Percentiles rank a stretch among this genome's conserved stretches.
Evolutionary conservation across 2,113 vertebrate genomes (phyloP).

Genomic region (Cichladusa arquata): DNA sequence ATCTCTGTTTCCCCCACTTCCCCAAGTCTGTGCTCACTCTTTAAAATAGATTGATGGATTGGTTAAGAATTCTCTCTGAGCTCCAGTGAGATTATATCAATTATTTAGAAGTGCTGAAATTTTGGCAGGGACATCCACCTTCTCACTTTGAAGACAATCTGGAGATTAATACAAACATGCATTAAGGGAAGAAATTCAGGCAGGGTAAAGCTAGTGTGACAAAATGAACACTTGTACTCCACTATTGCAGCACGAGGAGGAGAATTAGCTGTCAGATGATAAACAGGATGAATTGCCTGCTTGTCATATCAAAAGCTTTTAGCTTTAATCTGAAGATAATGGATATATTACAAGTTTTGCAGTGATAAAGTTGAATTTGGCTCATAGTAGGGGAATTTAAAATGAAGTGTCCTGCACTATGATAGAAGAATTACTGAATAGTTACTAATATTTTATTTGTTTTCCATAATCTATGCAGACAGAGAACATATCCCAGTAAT

Average conservation of each 20-base stretch:
- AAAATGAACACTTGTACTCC: conserved; percentile 61
- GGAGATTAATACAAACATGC: conserved; percentile 33
- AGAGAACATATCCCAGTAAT: background rate
- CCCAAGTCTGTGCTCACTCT: background rate
- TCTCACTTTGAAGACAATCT: conserved; percentile 50
- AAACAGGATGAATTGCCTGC: conserved; percentile 55
- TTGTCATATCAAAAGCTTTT: conserved; percentile 69
- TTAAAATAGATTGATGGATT: conserved; percentile 28
- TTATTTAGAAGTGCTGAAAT: conserved; percentile 52
- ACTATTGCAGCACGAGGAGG: background rate
- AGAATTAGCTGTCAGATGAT: conserved; percentile 65
- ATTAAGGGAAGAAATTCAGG: conserved; percentile 40
- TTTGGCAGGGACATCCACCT: conserved; percentile 41
- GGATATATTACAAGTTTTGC: conserved; percentile 26
- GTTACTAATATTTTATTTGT: background rate
- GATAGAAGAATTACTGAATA: background rate
- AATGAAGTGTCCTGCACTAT: background rate
- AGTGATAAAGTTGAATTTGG: conserved; percentile 32
- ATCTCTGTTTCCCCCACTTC: background rate
- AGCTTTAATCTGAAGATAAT: conserved; percentile 67
- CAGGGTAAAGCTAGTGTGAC: conserved; percentile 31
- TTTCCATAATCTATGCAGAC: background rate
- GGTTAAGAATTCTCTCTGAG: conserved; percentile 22
- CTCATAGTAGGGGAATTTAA: background rate
- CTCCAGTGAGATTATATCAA: conserved; percentile 41